Conservation (phyloP, 2,888 invertebrate species). For the Geophilus truncorum region DNA sequence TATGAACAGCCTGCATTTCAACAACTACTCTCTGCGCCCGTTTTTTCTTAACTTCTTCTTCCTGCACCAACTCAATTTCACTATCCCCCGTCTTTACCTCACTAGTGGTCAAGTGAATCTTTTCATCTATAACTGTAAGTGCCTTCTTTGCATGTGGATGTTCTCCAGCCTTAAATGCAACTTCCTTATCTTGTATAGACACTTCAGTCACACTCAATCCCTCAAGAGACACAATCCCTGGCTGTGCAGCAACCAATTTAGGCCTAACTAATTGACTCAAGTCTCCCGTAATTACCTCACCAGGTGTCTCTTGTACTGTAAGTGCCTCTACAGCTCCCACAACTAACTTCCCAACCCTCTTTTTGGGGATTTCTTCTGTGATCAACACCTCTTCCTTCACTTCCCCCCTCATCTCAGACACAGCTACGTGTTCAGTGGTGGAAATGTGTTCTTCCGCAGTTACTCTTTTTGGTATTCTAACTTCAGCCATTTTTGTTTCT, state of each 20-base stretch:
- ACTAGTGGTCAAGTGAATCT: conserved; percentile 15
- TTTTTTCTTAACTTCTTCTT: neutral
- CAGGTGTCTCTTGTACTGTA: conserved; percentile 30
- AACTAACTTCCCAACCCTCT: neutral
- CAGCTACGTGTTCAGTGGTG: neutral
- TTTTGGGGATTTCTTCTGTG: conserved; percentile 31
- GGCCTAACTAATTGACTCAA: neutral
- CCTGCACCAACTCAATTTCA: neutral
- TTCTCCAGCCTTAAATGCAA: neutral
- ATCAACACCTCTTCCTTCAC: conserved; percentile 33
- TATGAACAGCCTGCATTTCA: neutral
- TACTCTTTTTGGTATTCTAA: conserved; percentile 50
- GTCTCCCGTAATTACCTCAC: neutral
- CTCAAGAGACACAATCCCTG: conserved; percentile 29
- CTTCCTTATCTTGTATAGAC: conserved; percentile 30
- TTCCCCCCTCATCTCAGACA: conserved; percentile 28
- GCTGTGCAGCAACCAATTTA: neutral
- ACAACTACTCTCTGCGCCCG: neutral
- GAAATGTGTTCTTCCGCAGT: conserved; percentile 30
- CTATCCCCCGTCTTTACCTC: conserved; percentile 31
- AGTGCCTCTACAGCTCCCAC: conserved; percentile 6
- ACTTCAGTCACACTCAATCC: conserved; percentile 25
- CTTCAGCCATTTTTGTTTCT: conserved; percentile 39
- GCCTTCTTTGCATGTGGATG: conserved; percentile 30
- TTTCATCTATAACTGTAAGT: neutral